Percentiles rank a stretch among this genome's conserved stretches.
phyloP scores from a whole-genome alignment of 2,113 vertebrate species.

The Lampris incognitus region DNA sequence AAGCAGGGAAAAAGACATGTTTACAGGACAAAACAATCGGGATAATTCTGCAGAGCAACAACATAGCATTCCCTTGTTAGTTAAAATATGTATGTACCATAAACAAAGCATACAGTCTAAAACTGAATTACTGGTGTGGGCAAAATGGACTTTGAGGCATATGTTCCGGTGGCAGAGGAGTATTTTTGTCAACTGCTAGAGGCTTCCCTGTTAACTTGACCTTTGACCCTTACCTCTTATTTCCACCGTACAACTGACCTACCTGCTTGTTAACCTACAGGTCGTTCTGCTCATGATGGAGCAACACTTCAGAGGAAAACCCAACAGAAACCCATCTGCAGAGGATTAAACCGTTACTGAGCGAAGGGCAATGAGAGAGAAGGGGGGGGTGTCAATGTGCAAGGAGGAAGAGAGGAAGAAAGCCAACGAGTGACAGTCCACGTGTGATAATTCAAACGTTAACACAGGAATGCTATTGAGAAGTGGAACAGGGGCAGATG shows the following conservation, averaged over 20 bases:
- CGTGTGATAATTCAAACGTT: slow-evolving; percentile 68
- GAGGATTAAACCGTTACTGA: slow-evolving; percentile 72
- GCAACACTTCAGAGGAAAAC: slow-evolving; percentile 74
- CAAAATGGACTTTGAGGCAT: too few species aligned
- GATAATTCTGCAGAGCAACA: too few species aligned
- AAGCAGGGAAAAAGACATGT: too few species aligned
- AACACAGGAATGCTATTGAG: slow-evolving; percentile 68
- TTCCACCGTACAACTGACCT: slow-evolving; percentile 54
- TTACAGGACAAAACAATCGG: too few species aligned
- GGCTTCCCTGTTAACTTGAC: slow-evolving; percentile 71
- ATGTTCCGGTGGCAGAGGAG: too few species aligned
- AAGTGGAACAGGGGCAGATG: slow-evolving; percentile 37
- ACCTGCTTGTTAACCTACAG: slow-evolving; percentile 72
- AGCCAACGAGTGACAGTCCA: slow-evolving; percentile 64
- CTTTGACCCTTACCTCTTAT: slow-evolving; percentile 61
- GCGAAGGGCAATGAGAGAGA: neutral
- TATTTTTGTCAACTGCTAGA: slow-evolving; percentile 33
- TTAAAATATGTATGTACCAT: too few species aligned
- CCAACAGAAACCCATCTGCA: slow-evolving; percentile 69
- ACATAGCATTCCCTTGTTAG: too few species aligned
- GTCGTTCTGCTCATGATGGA: slow-evolving; percentile 69
- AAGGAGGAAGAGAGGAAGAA: slow-evolving; percentile 34
- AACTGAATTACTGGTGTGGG: too few species aligned
- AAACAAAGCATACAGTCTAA: too few species aligned
- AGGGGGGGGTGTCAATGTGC: neutral